Evolutionary conservation across 2,113 vertebrate genomes (phyloP), one percentile per base, ranked within the genome.

Genomic region (Sphyrna mokarran): DNA sequence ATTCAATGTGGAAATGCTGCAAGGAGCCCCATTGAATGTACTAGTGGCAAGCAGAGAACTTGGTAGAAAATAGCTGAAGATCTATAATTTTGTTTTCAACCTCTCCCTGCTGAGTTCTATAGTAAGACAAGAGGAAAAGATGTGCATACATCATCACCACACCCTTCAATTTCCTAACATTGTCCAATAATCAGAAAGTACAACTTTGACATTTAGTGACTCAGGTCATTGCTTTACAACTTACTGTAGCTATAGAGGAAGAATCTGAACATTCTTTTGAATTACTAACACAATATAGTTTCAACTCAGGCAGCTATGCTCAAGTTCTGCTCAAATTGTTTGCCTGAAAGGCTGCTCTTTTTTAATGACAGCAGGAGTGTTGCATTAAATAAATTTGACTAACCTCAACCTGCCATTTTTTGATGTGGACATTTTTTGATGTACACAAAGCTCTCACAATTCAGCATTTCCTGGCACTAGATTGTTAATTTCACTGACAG

Each of bases 121-220:
- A 83, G 7, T 20, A 83, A 83, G 14, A 37, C 16, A 93, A 93
- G 87, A n/a, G 16, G 29, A 90, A 91, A 91, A 66, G n/a, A 91
- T 8, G 33, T 66, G 37, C 58, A 66, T 37, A 37, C 16, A 14
- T 93, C 89, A 93, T 68, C 16, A 93, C 89, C 61, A 68, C 61
- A 68, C 89, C 89, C 89, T 68, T 93, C 89, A 93, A n/a, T 93
- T 93, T 93, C 61, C 58, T 58, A 93, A 63, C 29, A 61, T 1
- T n/a, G 33, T n/a, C 33, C 87, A 61, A 91, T 63, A 63, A 91
- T 91, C 54, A 16, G 1, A 54, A n/a, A 91, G n/a, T 66, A 68
- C 89, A 93, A n/a, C 37, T 61, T 90, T 90, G 87, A 93, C 63
- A 93, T 66, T 37, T 66, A 40, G n/a, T 37, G 16, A 93, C n/a